Evolutionary conservation across 2,113 vertebrate genomes (phyloP).

Genomic region (Monarcha castaneiventris): DNA sequence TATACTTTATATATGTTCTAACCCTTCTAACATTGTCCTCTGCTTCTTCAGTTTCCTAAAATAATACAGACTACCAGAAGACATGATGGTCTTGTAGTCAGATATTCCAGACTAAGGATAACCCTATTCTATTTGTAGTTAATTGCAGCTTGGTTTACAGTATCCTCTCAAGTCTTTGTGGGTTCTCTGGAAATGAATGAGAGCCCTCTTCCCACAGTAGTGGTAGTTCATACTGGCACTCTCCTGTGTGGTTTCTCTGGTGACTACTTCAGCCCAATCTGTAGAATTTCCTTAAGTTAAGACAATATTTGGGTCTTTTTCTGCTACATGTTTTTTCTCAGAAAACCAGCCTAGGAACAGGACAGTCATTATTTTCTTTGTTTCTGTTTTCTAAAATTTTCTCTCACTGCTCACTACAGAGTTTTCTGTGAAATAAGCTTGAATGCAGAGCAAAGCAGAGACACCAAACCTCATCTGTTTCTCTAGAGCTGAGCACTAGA

Average conservation of each 20-base stretch:
- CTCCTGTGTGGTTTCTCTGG: neutral
- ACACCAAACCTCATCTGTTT: neutral
- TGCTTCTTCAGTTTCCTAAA: neutral
- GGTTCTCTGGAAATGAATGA: neutral
- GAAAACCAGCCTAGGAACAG: neutral
- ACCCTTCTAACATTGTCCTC: neutral
- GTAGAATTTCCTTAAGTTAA: neutral
- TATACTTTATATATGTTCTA: neutral
- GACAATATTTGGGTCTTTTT: neutral
- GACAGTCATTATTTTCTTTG: neutral
- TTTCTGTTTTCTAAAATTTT: neutral
- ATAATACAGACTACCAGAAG: neutral
- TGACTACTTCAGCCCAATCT: neutral
- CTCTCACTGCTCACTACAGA: neutral
- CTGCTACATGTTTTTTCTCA: neutral
- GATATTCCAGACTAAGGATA: neutral
- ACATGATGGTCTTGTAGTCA: neutral
- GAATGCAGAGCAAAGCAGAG: neutral
- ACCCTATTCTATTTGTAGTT: neutral
- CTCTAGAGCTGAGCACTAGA: neutral
- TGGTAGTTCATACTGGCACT: neutral
- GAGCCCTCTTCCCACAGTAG: neutral
- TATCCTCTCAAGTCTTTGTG: neutral
- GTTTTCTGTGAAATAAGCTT: neutral
- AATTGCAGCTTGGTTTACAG: neutral